phyloP scores from a whole-genome alignment of 2,888 invertebrate genomes.

The Autographa pulchrina region DNA sequence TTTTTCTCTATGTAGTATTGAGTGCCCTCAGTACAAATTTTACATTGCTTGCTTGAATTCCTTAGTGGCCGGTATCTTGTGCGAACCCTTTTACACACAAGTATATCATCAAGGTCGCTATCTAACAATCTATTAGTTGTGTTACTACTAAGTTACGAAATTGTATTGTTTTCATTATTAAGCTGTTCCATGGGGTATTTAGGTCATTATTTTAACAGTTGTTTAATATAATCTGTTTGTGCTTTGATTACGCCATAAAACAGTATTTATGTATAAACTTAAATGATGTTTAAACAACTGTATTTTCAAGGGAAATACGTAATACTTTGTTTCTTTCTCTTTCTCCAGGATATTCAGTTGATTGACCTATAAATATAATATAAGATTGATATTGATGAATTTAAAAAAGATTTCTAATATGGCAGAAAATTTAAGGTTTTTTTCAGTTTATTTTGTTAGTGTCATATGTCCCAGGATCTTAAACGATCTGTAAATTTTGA shows the following conservation, averaged over 20 bases:
- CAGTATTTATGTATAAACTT: neutral
- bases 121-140: neutral
- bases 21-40: no score
- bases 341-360: neutral
- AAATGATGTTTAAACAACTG: neutral
- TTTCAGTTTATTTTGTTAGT: no score
- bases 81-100: neutral
- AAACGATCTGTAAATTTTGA: no score
- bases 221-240: conserved; percentile 8
- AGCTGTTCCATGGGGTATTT: conserved; percentile 6
- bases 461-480: no score
- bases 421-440: no score
- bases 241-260: conserved; percentile 23
- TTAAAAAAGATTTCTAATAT: no score
- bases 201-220: conserved; percentile 51
- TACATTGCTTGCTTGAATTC: no score
- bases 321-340: neutral
- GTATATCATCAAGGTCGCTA: neutral
- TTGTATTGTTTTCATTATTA: neutral
- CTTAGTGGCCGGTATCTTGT: neutral
- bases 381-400: no score
- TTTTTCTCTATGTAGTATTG: no score
- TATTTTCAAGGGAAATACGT: conserved; percentile 7
- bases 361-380: no score
- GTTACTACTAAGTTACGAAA: neutral